Evolutionary conservation across 2,888 invertebrate species (phyloP).

Genomic region (Auanema sp.): DNA sequence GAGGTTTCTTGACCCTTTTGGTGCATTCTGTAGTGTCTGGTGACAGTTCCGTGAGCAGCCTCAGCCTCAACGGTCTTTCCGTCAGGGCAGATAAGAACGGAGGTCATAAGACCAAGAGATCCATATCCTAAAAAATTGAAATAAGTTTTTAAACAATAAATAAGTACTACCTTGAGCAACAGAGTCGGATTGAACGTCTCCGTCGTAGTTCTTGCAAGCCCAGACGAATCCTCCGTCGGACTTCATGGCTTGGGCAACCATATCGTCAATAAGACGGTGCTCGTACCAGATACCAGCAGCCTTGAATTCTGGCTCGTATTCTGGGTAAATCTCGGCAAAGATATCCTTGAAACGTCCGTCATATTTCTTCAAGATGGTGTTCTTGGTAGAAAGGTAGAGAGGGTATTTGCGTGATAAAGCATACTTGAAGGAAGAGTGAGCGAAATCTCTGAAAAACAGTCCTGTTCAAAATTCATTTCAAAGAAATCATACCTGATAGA

Average conservation of each 20-base stretch:
- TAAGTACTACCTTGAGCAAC: slow-evolving; percentile 81
- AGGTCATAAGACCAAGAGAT: slow-evolving; percentile 95
- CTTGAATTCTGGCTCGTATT: slow-evolving; percentile 84
- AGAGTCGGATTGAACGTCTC: slow-evolving; percentile 96
- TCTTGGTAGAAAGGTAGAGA: slow-evolving; percentile 76
- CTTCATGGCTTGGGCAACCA: slow-evolving; percentile 84
- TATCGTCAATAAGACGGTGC: slow-evolving; percentile 95
- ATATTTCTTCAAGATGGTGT: slow-evolving; percentile 84
- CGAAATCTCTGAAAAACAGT: slow-evolving; percentile 72
- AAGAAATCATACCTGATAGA: slow-evolving; percentile 64
- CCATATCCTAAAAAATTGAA: slow-evolving; percentile 69
- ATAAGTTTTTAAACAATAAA: neutral
- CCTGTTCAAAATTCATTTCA: neutral
- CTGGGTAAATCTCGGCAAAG: slow-evolving; percentile 80
- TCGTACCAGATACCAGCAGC: slow-evolving; percentile 92
- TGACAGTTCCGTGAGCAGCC: slow-evolving; percentile 96
- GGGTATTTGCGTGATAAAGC: slow-evolving; percentile 83
- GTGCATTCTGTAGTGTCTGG: slow-evolving; percentile 77
- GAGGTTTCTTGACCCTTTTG: slow-evolving; percentile 88
- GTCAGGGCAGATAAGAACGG: slow-evolving; percentile 92
- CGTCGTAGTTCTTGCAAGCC: slow-evolving; percentile 99
- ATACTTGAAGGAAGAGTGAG: slow-evolving; percentile 88
- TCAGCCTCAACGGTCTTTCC: slow-evolving; percentile 97
- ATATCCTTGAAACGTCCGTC: slow-evolving; percentile 90
- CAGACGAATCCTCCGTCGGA: slow-evolving; percentile 98